Evolutionary conservation across 2,888 invertebrate genomes (phyloP).

Genomic region (Steromphala cineraria): DNA sequence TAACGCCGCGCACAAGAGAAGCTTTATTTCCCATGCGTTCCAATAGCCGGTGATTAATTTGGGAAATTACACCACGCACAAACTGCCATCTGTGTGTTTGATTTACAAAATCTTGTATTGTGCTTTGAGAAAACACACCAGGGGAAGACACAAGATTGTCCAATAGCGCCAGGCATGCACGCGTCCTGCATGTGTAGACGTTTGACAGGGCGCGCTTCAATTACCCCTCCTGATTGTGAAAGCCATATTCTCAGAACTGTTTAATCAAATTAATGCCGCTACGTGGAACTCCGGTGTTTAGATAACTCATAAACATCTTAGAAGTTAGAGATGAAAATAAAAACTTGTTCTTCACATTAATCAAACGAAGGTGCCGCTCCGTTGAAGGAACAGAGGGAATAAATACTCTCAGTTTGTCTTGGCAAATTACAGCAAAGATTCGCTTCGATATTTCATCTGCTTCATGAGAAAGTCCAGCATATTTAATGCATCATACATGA

Average conservation of each 20-base stretch:
- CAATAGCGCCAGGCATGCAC: not conserved
- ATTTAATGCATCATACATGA: conserved; percentile 16
- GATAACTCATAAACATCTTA: conserved; percentile 2
- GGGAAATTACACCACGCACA: conserved; percentile 13
- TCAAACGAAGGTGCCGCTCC: not conserved
- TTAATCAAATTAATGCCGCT: conserved; percentile 21
- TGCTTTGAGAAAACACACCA: conserved; percentile 16
- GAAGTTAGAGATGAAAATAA: not conserved
- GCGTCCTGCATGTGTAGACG: not conserved
- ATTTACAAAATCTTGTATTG: conserved; percentile 26
- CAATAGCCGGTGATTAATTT: conserved; percentile 22
- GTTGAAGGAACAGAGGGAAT: conserved; percentile 1
- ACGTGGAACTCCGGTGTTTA: not conserved
- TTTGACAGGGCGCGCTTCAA: not conserved
- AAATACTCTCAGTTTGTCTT: conserved; percentile 17
- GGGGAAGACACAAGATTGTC: not conserved
- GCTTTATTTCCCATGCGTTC: not conserved
- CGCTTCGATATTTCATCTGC: conserved; percentile 15
- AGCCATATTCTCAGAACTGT: conserved; percentile 22
- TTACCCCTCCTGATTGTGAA: conserved; percentile 3
- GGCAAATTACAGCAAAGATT: conserved; percentile 3
- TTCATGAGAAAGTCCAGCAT: conserved; percentile 13
- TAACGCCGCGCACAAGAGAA: conserved; percentile 1
- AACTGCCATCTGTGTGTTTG: conserved; percentile 24
- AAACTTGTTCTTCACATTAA: conserved; percentile 9